Base-by-base conservation (phyloP, 1,140 invertebrate species). In the Plectus sambesii region DNA sequence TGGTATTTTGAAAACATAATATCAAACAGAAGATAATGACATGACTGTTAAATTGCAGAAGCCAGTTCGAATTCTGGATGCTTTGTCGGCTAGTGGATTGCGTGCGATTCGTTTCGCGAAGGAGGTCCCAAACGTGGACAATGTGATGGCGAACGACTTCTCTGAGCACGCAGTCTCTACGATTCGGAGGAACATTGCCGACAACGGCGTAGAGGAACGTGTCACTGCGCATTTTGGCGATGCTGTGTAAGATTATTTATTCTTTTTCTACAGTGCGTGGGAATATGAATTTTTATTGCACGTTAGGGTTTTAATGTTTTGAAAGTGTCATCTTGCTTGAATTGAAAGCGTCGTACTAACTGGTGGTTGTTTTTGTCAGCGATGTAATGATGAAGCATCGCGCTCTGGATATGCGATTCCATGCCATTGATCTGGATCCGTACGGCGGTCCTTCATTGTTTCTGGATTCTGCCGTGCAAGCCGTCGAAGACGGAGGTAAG, bases 31-130 rank as follows among this genome's bases (percentile, higher is more conserved):
- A n/a, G n/a, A n/a, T n/a, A n/a, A n/a, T n/a, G n/a, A n/a, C n/a
- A n/a, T n/a, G n/a, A n/a, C n/a, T n/a, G n/a, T n/a, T n/a, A n/a
- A n/a, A n/a, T n/a, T n/a, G n/a, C n/a, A n/a, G n/a, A n/a, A n/a
- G n/a, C n/a, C n/a, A n/a, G n/a, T 69, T 35, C 44, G 47, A 30
- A 80, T 98, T 54, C 73, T 97, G 40, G 93, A 98, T 76, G 93
- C 89, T 2, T 72, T 99, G 35, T 84, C 92, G 30, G 94, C 94
- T 5, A 85, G 86, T 48, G 94, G 94, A 0, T 72, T 99, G 9
- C 74, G 94, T 29, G 93, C 90, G 35, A 85, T 98, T 57, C 77
- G 94, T 20, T 98, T 97, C 75, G 90, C 90, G 0, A 82, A 88
- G 66, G 93, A 99, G 79, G 76, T 97, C 17, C 76, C 79, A 2